A percentile compares a stretch with the other conserved stretches of the same genome.
Evolutionary conservation across 1,140 invertebrate species (phyloP).

Genomic region (Rhopalosiphum padi): DNA sequence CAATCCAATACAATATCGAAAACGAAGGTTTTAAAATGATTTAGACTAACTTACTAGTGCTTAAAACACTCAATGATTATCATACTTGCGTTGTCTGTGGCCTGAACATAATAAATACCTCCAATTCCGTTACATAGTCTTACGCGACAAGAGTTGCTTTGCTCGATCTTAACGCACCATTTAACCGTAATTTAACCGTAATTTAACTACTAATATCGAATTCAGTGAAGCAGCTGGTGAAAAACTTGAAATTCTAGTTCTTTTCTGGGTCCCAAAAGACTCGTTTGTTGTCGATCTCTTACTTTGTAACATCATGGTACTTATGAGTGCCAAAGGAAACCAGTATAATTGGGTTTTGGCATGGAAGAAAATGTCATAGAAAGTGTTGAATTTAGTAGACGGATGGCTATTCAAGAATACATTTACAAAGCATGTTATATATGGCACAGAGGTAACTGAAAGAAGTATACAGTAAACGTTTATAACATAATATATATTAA

Average conservation of each 20-base stretch:
- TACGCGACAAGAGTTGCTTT: not conserved
- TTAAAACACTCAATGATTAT: not conserved
- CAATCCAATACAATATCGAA: not conserved
- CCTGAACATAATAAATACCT: not conserved
- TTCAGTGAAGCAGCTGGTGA: not conserved
- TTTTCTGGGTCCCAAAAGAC: not conserved
- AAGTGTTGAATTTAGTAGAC: no score
- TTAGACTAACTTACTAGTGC: not conserved
- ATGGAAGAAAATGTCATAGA: no score
- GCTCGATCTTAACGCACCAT: not conserved
- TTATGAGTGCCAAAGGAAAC: no score
- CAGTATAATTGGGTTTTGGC: no score
- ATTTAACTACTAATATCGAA: not conserved
- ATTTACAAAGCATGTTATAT: no score
- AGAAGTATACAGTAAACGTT: no score
- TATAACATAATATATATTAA: no score
- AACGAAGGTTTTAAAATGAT: not conserved
- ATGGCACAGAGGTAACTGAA: no score
- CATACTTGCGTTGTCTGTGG: not conserved
- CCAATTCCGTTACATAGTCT: not conserved
- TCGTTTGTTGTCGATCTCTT: not conserved
- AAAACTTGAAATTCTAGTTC: not conserved
- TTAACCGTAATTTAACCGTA: not conserved
- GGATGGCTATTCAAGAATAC: no score
- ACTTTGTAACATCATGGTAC: no score